Base-by-base conservation (phyloP, 2,888 invertebrate genomes). In the Seira ritae region DNA sequence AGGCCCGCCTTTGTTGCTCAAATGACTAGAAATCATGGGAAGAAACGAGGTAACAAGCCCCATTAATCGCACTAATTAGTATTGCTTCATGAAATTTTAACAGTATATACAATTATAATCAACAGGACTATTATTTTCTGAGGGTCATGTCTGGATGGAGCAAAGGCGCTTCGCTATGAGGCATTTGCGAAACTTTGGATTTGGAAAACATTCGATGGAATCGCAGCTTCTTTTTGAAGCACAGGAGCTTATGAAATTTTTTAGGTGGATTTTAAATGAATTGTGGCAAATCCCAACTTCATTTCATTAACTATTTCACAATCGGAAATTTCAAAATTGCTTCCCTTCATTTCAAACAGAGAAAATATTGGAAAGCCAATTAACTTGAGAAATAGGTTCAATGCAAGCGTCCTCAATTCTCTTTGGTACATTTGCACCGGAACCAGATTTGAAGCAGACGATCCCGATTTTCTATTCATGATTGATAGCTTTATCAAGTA, bases 181-280 rank as follows among this genome's bases (percentile, higher is more conserved):
- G 55, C 85, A 84, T 66, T 68, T 89, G 6, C 60, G 87, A n/a
- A 84, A 83, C 6, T 86, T 88, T 42, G 89, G 89, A 19, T 83
- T 89, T 68, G 87, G 88, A 55, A 89, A 89, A 46, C 85, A 84
- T 72, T 82, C 82, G 12, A 87, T 89, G 89, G 89, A 89, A 67
- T 74, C 81, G 12, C 37, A 17, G 1, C 69, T 89, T 6, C 77
- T 85, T 8, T 78, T 85, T 24, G 89, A 89, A 72, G 87, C 85
- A 20, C 84, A 87, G 69, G 89, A 89, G 37, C 74, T 89, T 0
- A 80, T 84, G 50, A 74, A 82, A 19, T 87, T 75, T 76, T 88
- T 89, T 69, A 83, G 69, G 89, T 89, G 31, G 8, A n/a, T n/a
- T 50, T 50, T 50, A 50, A 3, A 50, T 42, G 12, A 42, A 42